Percentiles rank a stretch among this genome's conserved stretches.
phyloP scores from a whole-genome alignment of 2,888 invertebrate genomes.

The Phaonia tiefii region DNA sequence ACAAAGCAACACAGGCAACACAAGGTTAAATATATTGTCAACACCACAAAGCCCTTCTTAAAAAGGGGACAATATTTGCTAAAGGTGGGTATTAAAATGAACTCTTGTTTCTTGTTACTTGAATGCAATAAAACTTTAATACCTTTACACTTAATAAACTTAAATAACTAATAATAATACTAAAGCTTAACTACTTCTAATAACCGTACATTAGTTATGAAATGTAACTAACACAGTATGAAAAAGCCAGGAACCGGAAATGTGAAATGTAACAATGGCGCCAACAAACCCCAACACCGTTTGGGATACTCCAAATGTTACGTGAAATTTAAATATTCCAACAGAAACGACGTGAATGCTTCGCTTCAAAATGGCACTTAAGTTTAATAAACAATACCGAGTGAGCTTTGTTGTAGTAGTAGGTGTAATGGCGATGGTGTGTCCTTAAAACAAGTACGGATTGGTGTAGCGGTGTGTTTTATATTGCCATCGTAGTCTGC shows the following conservation, averaged over 20 bases:
- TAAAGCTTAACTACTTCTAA: constrained; percentile 36
- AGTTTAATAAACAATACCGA: constrained; percentile 41
- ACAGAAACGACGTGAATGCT: constrained; percentile 34
- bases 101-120: too few relatives aligned
- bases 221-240: constrained; percentile 25
- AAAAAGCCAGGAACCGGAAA: constrained; percentile 24
- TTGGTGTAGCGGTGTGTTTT: too few relatives aligned
- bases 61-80: too few relatives aligned
- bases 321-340: constrained; percentile 44
- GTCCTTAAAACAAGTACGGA: not conserved
- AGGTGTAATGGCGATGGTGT: not conserved
- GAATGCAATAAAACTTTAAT: constrained; percentile 37
- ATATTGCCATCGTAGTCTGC: too few relatives aligned
- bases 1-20: too few relatives aligned
- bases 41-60: too few relatives aligned
- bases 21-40: too few relatives aligned
- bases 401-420: not conserved
- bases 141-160: constrained; percentile 41
- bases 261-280: constrained; percentile 19
- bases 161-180: constrained; percentile 39
- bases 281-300: not conserved
- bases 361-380: constrained; percentile 43
- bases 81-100: too few relatives aligned
- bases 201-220: constrained; percentile 40
- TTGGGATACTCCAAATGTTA: constrained; percentile 37